Evolutionary conservation across 2,113 vertebrate genomes (phyloP).

Genomic region (Tenrec ecaudatus): DNA sequence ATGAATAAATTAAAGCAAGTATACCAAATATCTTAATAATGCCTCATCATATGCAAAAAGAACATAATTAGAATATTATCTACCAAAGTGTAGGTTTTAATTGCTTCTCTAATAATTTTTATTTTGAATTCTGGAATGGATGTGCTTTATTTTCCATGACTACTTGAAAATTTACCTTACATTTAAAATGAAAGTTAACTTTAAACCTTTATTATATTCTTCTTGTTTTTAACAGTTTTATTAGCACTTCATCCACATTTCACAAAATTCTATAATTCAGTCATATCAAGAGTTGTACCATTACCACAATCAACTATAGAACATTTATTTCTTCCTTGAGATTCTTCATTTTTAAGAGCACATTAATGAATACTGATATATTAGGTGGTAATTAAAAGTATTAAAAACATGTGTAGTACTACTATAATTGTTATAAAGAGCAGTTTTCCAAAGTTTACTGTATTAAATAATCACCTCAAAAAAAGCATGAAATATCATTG

Average conservation of each 20-base stretch:
- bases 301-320: no score
- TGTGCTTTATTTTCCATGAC: conserved; percentile 21
- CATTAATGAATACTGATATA: neutral
- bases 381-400: neutral
- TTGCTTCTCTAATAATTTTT: conserved; percentile 18
- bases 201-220: conserved; percentile 2
- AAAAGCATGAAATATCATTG: neutral
- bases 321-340: no score
- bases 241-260: no score
- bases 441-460: neutral
- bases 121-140: conserved; percentile 19
- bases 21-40: neutral
- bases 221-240: neutral
- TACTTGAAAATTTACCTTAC: neutral
- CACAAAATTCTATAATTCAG: no score
- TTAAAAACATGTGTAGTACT: neutral
- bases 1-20: neutral
- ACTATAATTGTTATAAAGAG: neutral
- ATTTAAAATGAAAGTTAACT: conserved; percentile 4
- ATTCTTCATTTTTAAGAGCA: neutral
- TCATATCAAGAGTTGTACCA: no score
- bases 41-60: neutral
- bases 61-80: neutral
- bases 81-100: neutral
- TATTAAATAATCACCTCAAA: neutral